Conservation (phyloP, 2,888 invertebrate species). For the Nebria brevicollis region DNA sequence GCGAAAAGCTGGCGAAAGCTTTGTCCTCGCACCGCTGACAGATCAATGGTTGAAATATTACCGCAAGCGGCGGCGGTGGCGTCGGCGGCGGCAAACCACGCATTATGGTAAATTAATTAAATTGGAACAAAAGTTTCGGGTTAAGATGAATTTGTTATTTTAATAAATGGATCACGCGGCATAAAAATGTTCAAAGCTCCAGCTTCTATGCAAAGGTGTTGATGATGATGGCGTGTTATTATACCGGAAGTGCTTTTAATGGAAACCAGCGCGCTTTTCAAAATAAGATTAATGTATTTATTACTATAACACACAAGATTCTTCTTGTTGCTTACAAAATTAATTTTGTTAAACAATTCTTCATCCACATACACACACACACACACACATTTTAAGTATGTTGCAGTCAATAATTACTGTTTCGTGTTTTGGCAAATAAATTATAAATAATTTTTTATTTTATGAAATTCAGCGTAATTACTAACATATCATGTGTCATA, state of each 20-base stretch:
- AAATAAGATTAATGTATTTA: conserved; percentile 1
- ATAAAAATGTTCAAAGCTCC: neutral
- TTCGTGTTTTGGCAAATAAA: too few relatives aligned
- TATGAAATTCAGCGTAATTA: too few relatives aligned
- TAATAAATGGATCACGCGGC: neutral
- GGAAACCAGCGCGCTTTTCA: neutral
- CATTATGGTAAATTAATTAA: neutral
- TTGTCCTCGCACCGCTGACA: neutral
- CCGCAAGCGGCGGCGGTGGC: neutral
- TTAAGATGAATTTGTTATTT: neutral
- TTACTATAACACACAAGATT: neutral
- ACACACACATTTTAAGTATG: too few relatives aligned
- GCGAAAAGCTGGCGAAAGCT: neutral
- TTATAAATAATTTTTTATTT: too few relatives aligned
- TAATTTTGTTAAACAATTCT: neutral
- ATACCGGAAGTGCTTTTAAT: conserved; percentile 1
- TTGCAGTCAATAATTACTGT: too few relatives aligned
- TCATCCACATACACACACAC: neutral
- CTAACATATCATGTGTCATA: too few relatives aligned
- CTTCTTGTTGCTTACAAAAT: neutral
- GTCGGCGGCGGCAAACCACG: neutral
- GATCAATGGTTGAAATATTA: neutral
- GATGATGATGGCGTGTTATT: neutral
- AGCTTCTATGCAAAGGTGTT: neutral
- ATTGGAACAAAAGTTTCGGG: neutral